Evolutionary conservation across 2,888 invertebrate species (phyloP), one percentile per base, ranked within the genome.

Genomic region (Microplitis manilae): DNA sequence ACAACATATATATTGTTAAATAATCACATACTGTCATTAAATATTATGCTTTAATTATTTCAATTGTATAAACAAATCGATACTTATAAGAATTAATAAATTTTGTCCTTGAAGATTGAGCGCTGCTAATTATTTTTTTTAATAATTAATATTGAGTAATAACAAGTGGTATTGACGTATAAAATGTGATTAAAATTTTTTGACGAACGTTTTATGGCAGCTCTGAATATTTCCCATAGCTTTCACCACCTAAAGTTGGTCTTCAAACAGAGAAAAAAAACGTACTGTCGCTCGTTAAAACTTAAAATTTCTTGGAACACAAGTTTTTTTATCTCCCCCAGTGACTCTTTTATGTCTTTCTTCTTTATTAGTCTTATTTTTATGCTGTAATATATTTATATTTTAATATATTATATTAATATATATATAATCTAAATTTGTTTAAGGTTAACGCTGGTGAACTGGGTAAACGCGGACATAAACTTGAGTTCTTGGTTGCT

Each of bases 401-500:
- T 71, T 15, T 74, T 73, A 50, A 40, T 30, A 17, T 59, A 60
- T 61, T 13, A 60, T 59, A n/a, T 60, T 59, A 60, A 30, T 13
- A 60, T 59, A n/a, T 60, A 20, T 60, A 30, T 30, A 13, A 6
- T 7, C 15, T 13, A 15, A n/a, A 50, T 50, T 40, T 50, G 0
- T 62, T 6, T 20, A 73, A 88, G 88, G 85, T 89, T 5, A 95
- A 95, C 87, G 90, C 91, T 30, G 92, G 93, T 68, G 91, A 92
- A 74, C 88, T 94, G 41, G 91, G 91, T 0, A 91, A 91, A 40
- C 91, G 94, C 82, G 95, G 96, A 0, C 96, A 96, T 89, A 92
- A 93, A 0, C 90, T 97, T 77, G 93, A 94, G 80, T 96, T 97
- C 86, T 91, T 94, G 20, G 94, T 97, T 5, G 96, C 96, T 1